Evolutionary conservation across 1,140 invertebrate genomes (phyloP), one percentile per base, ranked within the genome.

Genomic region (Saccostrea cuccullata): DNA sequence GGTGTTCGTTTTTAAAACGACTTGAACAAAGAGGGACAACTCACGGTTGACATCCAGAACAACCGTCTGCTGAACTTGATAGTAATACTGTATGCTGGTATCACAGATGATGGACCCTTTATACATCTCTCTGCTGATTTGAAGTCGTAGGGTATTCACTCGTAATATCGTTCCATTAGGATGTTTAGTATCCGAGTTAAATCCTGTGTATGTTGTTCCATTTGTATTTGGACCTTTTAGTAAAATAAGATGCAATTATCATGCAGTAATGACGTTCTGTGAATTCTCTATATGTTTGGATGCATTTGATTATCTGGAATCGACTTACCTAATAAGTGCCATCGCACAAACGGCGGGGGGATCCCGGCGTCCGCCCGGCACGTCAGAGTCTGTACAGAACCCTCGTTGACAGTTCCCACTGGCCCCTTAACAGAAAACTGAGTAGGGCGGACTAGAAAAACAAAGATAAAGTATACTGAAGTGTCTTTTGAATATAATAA

Each of bases 291-390:
- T 5, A 20, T 26, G 12, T 55, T 20, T 84, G 1, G 82, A 55
- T 56, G 15, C 13, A 17, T 26, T 56, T 56, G n/a, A 84, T n/a
- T 2, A 55, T n/a, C 5, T 12, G n/a, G 17, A 84, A 55, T 17
- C 0, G 20, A 55, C 82, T 86, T 88, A 92, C 91, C 89, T 87
- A 83, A 40, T 5, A 89, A 58, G 36, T 86, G 89, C 91, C 91
- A 92, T 26, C 82, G 58, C 17, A 91, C 86, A 15, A 87, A 86
- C 4, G 91, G 90, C 70, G 90, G 87, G 20, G 91, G 91, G 85
- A 91, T 92, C 36, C 89, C 90, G 55, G 89, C 90, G 73, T 90
- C 90, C 12, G 89, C 88, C 26, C 82, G 77, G 84, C 91, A 92
- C 13, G 47, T 86, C 0, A 91, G 64, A 12, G 64, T 88, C 20